Evolutionary conservation across 2,888 invertebrate genomes (phyloP).

Genomic region (Dromius quadrimaculatus): DNA sequence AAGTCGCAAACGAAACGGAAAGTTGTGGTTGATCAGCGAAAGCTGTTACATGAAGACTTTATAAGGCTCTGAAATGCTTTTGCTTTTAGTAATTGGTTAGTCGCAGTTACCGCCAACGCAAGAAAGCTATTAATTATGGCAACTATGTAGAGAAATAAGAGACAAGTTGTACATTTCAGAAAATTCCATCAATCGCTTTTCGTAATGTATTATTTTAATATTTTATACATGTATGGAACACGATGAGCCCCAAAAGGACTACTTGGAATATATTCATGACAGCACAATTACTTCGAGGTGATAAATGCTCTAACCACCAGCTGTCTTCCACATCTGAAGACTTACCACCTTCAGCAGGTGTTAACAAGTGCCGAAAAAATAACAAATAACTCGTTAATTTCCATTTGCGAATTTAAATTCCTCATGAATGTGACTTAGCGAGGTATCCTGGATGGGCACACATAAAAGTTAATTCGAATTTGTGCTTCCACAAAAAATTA

Average conservation of each 20-base stretch:
- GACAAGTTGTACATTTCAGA: background rate
- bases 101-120: constrained; percentile 12
- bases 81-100: constrained; percentile 29
- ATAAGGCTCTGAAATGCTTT: constrained; percentile 29
- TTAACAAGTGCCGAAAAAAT: constrained; percentile 11
- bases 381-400: constrained; percentile 13
- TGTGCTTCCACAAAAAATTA: constrained; percentile 29
- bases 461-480: constrained; percentile 34
- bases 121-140: background rate
- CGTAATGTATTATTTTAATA: too few relatives aligned
- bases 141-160: background rate
- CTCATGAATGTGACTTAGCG: background rate
- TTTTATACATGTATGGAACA: background rate
- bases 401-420: constrained; percentile 1
- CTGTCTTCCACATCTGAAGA: constrained; percentile 3
- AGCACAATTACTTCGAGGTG: constrained; percentile 29
- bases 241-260: background rate
- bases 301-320: background rate
- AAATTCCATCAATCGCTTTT: too few relatives aligned
- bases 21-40: constrained; percentile 24
- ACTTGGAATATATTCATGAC: constrained; percentile 28
- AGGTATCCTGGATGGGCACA: constrained; percentile 1
- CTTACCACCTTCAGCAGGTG: constrained; percentile 9
- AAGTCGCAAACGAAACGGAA: constrained; percentile 44
- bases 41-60: constrained; percentile 28